These are phyloP conservation scores for Caenorhabditis sp. DNA, from an alignment of 2,888 invertebrate genomes.

Conservation along the genomic window DNA sequence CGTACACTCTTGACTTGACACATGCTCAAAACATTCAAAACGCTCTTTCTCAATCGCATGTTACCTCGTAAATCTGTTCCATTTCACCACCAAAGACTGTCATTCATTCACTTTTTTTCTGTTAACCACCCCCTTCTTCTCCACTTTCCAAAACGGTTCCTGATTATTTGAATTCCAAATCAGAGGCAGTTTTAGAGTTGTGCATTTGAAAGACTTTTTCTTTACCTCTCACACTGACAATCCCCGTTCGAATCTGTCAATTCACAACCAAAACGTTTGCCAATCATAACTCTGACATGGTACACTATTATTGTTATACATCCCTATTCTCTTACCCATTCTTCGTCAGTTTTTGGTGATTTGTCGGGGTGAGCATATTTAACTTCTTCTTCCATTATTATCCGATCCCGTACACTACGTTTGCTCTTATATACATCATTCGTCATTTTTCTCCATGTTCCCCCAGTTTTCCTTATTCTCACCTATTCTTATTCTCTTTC, in stretches of 20 bases:
- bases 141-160: constrained; percentile 41
- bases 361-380: constrained; percentile 26
- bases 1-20: constrained; percentile 43
- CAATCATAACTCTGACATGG: constrained; percentile 43
- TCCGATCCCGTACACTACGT: constrained; percentile 1
- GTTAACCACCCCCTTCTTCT: constrained; percentile 2
- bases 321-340: too few species aligned
- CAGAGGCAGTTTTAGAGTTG: constrained; percentile 32
- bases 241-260: constrained; percentile 20
- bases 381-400: constrained; percentile 1
- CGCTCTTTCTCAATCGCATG: constrained; percentile 55
- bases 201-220: constrained; percentile 18
- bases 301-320: constrained; percentile 6
- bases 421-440: constrained; percentile 15
- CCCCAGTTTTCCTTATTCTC: constrained; percentile 27
- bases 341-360: constrained; percentile 37
- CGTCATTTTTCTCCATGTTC: constrained; percentile 28
- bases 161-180: constrained; percentile 23
- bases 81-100: neutral
- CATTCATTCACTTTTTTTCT: neutral
- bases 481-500: neutral
- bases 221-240: constrained; percentile 25
- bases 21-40: constrained; percentile 57
- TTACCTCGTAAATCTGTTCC: constrained; percentile 47
- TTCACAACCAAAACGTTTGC: constrained; percentile 17